phyloP scores from a whole-genome alignment of 2,113 vertebrate genomes.

The Sceloporus tristichus region DNA sequence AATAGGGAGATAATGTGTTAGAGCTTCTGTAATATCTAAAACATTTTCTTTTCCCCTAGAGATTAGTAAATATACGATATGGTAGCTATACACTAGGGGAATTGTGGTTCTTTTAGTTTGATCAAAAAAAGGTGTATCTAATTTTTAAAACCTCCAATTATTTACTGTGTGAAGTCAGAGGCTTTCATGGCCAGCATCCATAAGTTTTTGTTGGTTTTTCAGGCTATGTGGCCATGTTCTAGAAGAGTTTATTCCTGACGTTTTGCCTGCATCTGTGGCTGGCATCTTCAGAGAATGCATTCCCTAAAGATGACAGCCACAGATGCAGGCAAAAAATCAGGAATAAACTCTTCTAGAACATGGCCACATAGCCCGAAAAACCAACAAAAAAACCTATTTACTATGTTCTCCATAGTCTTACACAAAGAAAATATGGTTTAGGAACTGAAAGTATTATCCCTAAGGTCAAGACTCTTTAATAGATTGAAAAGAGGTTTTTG shows the following conservation, averaged over 20 bases:
- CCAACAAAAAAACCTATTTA: not conserved
- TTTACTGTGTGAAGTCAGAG: not conserved
- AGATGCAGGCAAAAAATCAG: too few species aligned
- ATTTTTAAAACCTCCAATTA: too few species aligned
- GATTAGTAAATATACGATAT: not conserved
- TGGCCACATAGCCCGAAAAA: too few species aligned
- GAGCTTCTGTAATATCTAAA: not conserved
- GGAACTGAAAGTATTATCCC: constrained; percentile 45
- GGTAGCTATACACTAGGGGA: not conserved
- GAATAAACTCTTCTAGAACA: too few species aligned
- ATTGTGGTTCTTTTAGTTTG: not conserved
- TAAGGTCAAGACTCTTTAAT: constrained; percentile 53
- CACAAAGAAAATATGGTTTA: constrained; percentile 6
- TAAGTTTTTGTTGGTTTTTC: too few species aligned
- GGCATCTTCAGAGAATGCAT: too few species aligned
- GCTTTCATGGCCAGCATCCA: too few species aligned
- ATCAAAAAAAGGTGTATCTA: too few species aligned
- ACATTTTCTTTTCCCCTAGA: not conserved
- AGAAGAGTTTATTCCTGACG: too few species aligned
- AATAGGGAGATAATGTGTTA: not conserved
- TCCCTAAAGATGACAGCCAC: too few species aligned
- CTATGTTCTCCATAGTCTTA: constrained; percentile 5
- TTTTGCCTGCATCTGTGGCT: too few species aligned
- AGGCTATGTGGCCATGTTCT: too few species aligned
- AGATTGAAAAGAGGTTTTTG: constrained; percentile 57